Evolutionary conservation across 2,113 vertebrate species (phyloP).

Genomic region (Salvelinus alpinus): DNA sequence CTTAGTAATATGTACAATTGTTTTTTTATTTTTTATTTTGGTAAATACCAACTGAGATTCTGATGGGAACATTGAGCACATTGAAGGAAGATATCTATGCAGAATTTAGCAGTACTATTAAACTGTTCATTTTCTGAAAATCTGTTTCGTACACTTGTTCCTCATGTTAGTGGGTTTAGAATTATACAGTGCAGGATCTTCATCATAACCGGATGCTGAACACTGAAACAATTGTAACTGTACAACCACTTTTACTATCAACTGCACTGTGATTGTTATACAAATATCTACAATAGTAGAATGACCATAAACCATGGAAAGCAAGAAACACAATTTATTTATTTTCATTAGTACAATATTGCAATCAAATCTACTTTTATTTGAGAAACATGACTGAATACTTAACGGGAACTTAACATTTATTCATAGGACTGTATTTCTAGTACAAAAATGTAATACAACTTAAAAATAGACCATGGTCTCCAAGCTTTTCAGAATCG

Average conservation of each 20-base stretch:
- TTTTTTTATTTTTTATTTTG: neutral
- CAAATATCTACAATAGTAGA: neutral
- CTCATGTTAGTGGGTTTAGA: too few relatives aligned
- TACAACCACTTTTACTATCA: neutral
- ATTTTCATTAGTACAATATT: neutral
- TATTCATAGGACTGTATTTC: neutral
- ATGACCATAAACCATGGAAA: neutral
- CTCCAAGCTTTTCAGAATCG: neutral
- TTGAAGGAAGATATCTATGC: neutral
- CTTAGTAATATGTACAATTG: neutral
- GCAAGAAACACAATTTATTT: neutral
- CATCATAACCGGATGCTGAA: too few relatives aligned
- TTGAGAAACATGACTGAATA: too few relatives aligned
- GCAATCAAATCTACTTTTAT: neutral
- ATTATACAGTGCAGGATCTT: too few relatives aligned
- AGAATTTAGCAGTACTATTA: neutral
- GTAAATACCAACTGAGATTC: neutral
- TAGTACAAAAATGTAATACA: neutral
- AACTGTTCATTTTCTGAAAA: too few relatives aligned
- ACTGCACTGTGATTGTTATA: neutral
- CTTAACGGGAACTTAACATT: too few relatives aligned
- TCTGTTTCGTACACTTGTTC: neutral
- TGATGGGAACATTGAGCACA: neutral
- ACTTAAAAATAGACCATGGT: neutral
- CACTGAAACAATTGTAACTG: too few relatives aligned